These are phyloP conservation scores for Dysmachus trigonus DNA, from an alignment of 2,888 invertebrate genomes.

Conservation along the genomic window DNA sequence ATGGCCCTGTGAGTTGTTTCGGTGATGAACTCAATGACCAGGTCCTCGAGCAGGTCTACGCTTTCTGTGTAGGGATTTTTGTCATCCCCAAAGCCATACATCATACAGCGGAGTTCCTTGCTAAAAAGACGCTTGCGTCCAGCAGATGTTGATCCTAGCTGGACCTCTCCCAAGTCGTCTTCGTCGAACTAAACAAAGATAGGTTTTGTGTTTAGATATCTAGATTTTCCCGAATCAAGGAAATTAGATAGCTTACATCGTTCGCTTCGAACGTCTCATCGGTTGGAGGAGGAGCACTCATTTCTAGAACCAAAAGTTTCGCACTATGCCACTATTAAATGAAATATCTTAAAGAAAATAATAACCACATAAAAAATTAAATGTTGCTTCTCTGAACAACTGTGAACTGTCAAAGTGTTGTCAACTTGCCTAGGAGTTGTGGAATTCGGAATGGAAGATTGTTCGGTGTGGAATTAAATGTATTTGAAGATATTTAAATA, in stretches of 20 bases:
- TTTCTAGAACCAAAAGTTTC: background rate
- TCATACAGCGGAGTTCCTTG: conserved; percentile 95
- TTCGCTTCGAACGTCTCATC: conserved; percentile 44
- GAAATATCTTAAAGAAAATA: background rate
- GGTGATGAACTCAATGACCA: conserved; percentile 97
- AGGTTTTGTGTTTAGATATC: background rate
- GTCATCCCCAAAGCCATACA: conserved; percentile 99
- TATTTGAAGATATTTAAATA: background rate
- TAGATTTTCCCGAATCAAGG: background rate
- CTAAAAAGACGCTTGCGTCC: conserved; percentile 88
- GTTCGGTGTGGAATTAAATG: background rate
- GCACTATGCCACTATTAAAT: background rate
- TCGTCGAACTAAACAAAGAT: conserved; percentile 60
- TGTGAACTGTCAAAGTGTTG: background rate
- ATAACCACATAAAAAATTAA: background rate
- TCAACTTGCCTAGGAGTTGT: background rate
- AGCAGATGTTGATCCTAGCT: conserved; percentile 73
- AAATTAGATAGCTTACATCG: conserved; percentile 28
- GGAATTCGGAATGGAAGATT: background rate
- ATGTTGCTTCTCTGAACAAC: background rate
- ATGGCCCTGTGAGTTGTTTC: conserved; percentile 94
- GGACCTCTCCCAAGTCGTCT: conserved; percentile 76
- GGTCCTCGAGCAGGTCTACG: conserved; percentile 95
- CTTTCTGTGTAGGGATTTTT: conserved; percentile 99
- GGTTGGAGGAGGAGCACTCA: conserved; percentile 1